phyloP scores from a whole-genome alignment of 2,113 vertebrate species.

The Centrocercus urophasianus region DNA sequence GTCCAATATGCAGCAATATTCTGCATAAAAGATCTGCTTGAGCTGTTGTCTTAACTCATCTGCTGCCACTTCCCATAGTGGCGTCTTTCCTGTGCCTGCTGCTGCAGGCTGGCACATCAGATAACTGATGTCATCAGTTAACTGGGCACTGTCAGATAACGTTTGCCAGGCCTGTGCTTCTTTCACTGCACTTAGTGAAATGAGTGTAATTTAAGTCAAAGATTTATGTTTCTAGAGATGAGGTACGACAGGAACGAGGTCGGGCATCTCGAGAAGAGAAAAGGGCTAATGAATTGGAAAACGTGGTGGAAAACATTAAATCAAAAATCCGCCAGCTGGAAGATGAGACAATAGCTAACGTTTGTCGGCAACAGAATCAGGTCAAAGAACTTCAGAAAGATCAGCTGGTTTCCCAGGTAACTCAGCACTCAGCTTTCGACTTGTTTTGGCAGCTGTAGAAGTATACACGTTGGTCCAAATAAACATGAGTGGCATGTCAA shows the following conservation, averaged over 20 bases:
- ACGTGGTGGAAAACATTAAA: slow-evolving; percentile 83
- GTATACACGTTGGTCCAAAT: not conserved
- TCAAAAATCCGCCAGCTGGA: slow-evolving; percentile 87
- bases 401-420: slow-evolving; percentile 79
- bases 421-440: not conserved
- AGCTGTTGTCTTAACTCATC: not conserved
- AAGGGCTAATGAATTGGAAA: slow-evolving; percentile 83
- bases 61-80: not conserved
- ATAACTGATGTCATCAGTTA: not conserved
- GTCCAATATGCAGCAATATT: not conserved
- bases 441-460: not conserved
- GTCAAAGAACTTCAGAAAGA: slow-evolving; percentile 82
- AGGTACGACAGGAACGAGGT: slow-evolving; percentile 77
- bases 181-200: not conserved
- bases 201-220: not conserved
- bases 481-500: not conserved
- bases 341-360: slow-evolving; percentile 83
- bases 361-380: slow-evolving; percentile 79
- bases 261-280: slow-evolving; percentile 78
- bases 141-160: not conserved
- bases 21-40: not conserved
- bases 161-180: not conserved
- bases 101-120: not conserved
- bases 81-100: not conserved
- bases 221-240: slow-evolving; percentile 74